Percentiles rank a stretch among this genome's conserved stretches.
phyloP scores from a whole-genome alignment of 2,888 invertebrate species.

The Limnephilus rhombicus region DNA sequence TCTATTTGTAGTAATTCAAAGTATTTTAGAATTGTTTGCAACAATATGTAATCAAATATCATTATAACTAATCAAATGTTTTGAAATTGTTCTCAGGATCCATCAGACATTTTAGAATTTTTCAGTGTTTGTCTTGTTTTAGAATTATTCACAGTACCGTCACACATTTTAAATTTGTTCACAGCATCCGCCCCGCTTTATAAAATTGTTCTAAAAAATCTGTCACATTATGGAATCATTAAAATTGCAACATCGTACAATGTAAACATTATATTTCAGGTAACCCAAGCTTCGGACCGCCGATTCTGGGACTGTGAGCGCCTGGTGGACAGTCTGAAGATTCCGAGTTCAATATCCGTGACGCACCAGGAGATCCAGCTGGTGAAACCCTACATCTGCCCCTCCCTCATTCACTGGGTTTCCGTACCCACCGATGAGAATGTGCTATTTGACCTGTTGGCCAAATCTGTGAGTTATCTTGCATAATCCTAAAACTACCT shows the following conservation, averaged over 20 bases:
- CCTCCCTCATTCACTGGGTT: constrained; percentile 75
- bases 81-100: background rate
- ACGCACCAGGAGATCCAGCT: constrained; percentile 68
- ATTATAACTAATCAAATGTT: background rate
- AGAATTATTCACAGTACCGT: background rate
- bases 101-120: background rate
- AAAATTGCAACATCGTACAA: background rate
- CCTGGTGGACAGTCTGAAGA: constrained; percentile 70
- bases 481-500: background rate
- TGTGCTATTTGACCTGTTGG: constrained; percentile 72
- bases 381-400: constrained; percentile 73
- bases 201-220: background rate
- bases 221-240: background rate
- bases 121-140: background rate
- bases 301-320: constrained; percentile 76
- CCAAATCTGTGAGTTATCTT: constrained; percentile 74
- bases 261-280: constrained; percentile 18
- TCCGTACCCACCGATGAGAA: constrained; percentile 75
- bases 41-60: background rate
- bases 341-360: constrained; percentile 71
- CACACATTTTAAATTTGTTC: background rate
- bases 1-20: background rate
- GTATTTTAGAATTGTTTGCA: background rate
- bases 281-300: constrained; percentile 50
- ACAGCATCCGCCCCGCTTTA: background rate